phyloP scores from a whole-genome alignment of 2,113 vertebrate genomes.

The Eulemur macaco region DNA sequence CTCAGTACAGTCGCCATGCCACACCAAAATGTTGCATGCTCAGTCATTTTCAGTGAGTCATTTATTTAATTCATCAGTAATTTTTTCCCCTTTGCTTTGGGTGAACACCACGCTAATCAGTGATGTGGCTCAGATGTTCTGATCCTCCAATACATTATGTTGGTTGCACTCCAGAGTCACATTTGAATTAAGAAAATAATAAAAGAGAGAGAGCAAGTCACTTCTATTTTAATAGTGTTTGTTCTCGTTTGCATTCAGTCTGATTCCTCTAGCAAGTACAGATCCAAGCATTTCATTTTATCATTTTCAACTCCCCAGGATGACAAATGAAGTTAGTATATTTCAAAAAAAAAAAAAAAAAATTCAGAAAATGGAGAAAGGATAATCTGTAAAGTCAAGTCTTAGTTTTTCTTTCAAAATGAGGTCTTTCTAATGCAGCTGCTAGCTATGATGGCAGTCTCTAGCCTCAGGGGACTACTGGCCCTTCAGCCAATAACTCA shows the following conservation, averaged over 20 bases:
- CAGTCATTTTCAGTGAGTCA: slow-evolving; percentile 62
- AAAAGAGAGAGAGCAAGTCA: not conserved
- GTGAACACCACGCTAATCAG: slow-evolving; percentile 66
- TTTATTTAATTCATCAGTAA: slow-evolving; percentile 53
- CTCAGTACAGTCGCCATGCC: not conserved
- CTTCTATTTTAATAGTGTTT: slow-evolving; percentile 59
- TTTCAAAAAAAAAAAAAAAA: not conserved
- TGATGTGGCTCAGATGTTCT: slow-evolving; percentile 65
- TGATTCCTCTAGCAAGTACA: slow-evolving; percentile 30
- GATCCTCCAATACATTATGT: slow-evolving; percentile 59
- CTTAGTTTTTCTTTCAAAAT: not conserved
- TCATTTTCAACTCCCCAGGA: slow-evolving; percentile 15
- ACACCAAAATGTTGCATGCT: slow-evolving; percentile 30
- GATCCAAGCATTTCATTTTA: slow-evolving; percentile 49
- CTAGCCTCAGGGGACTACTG: not conserved
- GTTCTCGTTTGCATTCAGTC: slow-evolving; percentile 47
- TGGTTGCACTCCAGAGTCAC: slow-evolving; percentile 63
- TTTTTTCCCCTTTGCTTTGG: slow-evolving; percentile 41
- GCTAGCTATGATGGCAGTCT: not conserved
- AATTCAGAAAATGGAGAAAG: slow-evolving; percentile 33
- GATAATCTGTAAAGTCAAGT: slow-evolving; percentile 38
- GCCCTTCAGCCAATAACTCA: not conserved
- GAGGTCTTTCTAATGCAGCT: not conserved
- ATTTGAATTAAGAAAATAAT: slow-evolving; percentile 58
- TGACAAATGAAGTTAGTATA: slow-evolving; percentile 33